Evolutionary conservation across 2,797 vertebrate genomes (phyloP).

Genomic region (Clarias platycephalus): DNA sequence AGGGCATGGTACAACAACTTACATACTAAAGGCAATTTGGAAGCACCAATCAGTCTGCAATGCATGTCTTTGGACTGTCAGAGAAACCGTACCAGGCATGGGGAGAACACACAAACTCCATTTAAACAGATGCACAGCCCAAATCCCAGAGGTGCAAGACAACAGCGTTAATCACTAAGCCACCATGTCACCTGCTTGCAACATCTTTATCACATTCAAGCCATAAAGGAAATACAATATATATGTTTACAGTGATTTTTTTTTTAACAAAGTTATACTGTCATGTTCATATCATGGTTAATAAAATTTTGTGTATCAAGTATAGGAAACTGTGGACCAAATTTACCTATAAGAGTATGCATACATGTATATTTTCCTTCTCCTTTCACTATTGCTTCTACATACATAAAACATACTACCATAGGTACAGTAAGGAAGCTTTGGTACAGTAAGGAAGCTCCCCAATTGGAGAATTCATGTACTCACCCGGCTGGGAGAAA

Average conservation of each 20-base stretch:
- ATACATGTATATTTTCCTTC: background rate
- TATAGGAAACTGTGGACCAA: background rate
- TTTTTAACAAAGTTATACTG: background rate
- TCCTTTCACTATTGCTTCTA: background rate
- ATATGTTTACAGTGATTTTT: background rate
- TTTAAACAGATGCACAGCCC: too few species aligned
- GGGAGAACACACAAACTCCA: too few species aligned
- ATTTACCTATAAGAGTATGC: background rate
- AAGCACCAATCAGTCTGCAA: too few species aligned
- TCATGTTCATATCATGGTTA: background rate
- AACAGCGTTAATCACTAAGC: too few species aligned
- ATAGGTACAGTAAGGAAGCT: too few species aligned
- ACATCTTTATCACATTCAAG: background rate
- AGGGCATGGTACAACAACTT: too few species aligned
- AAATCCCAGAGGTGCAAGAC: too few species aligned
- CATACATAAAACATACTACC: too few species aligned
- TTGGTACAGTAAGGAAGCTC: background rate
- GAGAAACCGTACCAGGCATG: too few species aligned
- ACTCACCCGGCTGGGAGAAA: background rate
- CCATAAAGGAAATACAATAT: conserved; percentile 8
- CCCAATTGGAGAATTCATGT: background rate
- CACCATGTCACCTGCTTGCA: too few species aligned
- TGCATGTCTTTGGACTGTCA: too few species aligned
- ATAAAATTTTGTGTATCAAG: background rate
- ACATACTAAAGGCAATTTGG: too few species aligned